Evolutionary conservation across 2,113 vertebrate species (phyloP), one percentile per base, ranked within the genome.

Genomic region (Cariama cristata): DNA sequence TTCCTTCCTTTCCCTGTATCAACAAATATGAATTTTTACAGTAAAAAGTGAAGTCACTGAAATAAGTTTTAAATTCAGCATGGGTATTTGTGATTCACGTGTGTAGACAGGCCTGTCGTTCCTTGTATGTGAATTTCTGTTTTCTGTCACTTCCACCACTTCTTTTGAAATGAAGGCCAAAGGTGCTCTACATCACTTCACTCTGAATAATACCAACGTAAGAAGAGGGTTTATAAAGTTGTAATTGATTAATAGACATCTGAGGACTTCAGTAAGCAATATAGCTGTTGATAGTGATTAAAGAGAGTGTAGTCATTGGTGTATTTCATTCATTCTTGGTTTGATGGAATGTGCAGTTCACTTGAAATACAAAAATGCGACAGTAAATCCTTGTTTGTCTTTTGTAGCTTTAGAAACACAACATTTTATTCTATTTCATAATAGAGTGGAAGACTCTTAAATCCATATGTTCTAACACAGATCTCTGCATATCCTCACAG

Each of bases 281-380:
- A 33, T 35, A 85, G 89, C 53, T 64, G 8, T 53, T 82, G 35
- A n/a, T 28, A 76, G 80, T n/a, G 27, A 96, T 95, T 93, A 95
- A 96, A 95, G 67, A 84, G 44, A 66, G 35, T 44, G 4, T 58
- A 45, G 73, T 42, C 5, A 2, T 56, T 89, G 44, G 59, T 79
- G 62, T 89, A 72, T 85, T 96, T 96, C 35, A 81, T 95, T 94
- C 68, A 85, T 95, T 95, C 83, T 53, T 35, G 60, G 16, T 84
- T 75, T 64, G 62, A 58, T 91, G 64, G 68, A 79, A 63, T 83
- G 55, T 40, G 24, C 50, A 15, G 55, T 93, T 67, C 27, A 66
- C 79, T 85, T 87, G 72, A 94, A 91, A 93, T 90, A 96, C 53
- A 90, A 45, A 91, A 85, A 64, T 64, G 18, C 6, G 45, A 50